Evolutionary conservation across 2,888 invertebrate species (phyloP).

Genomic region (Amblyteles armatorius): DNA sequence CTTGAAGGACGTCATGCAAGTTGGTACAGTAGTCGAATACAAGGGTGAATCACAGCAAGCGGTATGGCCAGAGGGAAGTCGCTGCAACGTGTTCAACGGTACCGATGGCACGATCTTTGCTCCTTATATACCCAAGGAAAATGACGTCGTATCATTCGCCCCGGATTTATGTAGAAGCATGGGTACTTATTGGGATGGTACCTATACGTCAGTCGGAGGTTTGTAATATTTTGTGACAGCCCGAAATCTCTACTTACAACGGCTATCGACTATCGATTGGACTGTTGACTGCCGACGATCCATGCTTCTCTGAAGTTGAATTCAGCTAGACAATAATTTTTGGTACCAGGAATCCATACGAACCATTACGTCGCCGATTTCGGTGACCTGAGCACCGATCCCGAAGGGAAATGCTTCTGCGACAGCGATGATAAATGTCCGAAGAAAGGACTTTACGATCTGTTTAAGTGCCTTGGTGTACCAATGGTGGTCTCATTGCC

Average conservation of each 20-base stretch:
- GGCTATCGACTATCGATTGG: too few relatives aligned
- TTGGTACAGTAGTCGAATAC: slow-evolving; percentile 90
- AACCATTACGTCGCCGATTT: slow-evolving; percentile 89
- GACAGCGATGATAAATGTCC: slow-evolving; percentile 88
- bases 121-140: slow-evolving; percentile 89
- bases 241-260: too few relatives aligned
- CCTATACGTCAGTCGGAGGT: slow-evolving; percentile 71
- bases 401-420: slow-evolving; percentile 86
- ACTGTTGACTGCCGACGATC: too few relatives aligned
- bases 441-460: slow-evolving; percentile 90
- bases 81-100: slow-evolving; percentile 91
- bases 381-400: slow-evolving; percentile 89
- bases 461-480: slow-evolving; percentile 88
- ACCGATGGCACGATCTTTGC: slow-evolving; percentile 96
- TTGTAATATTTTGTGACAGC: not conserved
- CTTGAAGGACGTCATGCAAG: slow-evolving; percentile 89
- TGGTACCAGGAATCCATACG: slow-evolving; percentile 87
- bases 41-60: slow-evolving; percentile 88
- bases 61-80: slow-evolving; percentile 88
- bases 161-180: slow-evolving; percentile 90
- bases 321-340: not conserved
- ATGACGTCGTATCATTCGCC: slow-evolving; percentile 90
- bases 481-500: slow-evolving; percentile 92
- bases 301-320: not conserved
- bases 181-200: slow-evolving; percentile 69